Conservation (phyloP, 2,797 vertebrate genomes). For the Mormyrops boulengeri region DNA sequence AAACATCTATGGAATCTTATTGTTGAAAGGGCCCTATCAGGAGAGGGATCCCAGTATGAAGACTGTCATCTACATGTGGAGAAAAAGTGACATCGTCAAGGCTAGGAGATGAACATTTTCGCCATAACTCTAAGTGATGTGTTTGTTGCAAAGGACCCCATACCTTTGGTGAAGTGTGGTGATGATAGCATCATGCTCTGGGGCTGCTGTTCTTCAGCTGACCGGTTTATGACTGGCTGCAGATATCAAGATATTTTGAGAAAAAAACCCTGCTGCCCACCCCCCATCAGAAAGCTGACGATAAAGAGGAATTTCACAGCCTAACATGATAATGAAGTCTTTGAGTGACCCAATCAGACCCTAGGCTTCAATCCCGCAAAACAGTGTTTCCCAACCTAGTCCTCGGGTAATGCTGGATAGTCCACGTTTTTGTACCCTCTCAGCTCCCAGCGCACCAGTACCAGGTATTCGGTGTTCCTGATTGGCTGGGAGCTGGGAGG, state of each 20-base stretch:
- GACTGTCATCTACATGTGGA: neutral
- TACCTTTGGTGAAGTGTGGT: neutral
- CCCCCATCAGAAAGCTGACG: neutral
- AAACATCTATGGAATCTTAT: neutral
- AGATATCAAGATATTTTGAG: neutral
- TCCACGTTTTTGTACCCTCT: too few relatives aligned
- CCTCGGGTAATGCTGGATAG: too few relatives aligned
- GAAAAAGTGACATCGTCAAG: neutral
- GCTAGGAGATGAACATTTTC: neutral
- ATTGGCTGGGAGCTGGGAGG: too few relatives aligned
- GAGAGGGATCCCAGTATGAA: neutral
- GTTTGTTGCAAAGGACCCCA: neutral
- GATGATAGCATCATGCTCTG: neutral
- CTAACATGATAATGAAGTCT: neutral
- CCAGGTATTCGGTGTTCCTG: too few relatives aligned
- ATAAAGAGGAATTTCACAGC: neutral
- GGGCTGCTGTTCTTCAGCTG: neutral
- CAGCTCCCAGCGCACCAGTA: too few relatives aligned
- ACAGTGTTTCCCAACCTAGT: too few relatives aligned
- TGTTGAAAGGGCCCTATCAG: neutral
- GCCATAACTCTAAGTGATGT: neutral
- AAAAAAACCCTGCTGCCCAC: neutral
- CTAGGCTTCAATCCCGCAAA: neutral
- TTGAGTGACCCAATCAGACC: neutral
- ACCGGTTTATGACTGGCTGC: neutral